phyloP scores from a whole-genome alignment of 2,888 invertebrate species.

The Drosophila borealis region DNA sequence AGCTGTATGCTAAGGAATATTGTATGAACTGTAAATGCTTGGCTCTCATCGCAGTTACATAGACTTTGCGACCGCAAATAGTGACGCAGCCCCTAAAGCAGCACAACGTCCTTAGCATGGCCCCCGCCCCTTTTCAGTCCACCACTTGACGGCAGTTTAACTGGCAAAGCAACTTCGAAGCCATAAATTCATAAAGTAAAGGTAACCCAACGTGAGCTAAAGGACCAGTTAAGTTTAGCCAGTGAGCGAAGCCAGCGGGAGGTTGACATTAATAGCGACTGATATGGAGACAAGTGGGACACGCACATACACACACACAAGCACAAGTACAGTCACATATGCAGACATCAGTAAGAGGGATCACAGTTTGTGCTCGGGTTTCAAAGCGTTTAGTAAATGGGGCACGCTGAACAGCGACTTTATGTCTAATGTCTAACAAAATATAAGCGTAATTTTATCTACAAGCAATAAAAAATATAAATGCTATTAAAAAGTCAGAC shows the following conservation, averaged over 20 bases:
- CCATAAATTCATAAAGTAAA: slow-evolving; percentile 67
- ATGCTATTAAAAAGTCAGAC: slow-evolving; percentile 9
- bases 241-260: slow-evolving; percentile 58
- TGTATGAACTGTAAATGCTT: slow-evolving; percentile 69
- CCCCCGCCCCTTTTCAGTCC: not conserved
- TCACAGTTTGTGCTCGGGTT: slow-evolving; percentile 6
- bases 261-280: slow-evolving; percentile 65
- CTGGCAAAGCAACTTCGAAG: slow-evolving; percentile 57
- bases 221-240: slow-evolving; percentile 49
- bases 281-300: slow-evolving; percentile 44
- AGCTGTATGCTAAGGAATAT: slow-evolving; percentile 72
- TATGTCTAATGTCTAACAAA: slow-evolving; percentile 16
- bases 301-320: slow-evolving; percentile 7
- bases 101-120: not conserved
- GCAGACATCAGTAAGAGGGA: slow-evolving; percentile 8
- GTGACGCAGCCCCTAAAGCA: slow-evolving; percentile 28
- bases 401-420: slow-evolving; percentile 10
- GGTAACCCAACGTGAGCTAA: slow-evolving; percentile 42
- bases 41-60: slow-evolving; percentile 46
- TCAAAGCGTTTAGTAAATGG: slow-evolving; percentile 27
- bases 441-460: slow-evolving; percentile 20
- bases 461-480: slow-evolving; percentile 8
- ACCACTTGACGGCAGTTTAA: slow-evolving; percentile 54
- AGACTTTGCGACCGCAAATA: slow-evolving; percentile 67
- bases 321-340: not conserved